Base-by-base conservation (phyloP, 1,140 invertebrate species). In the Pararge aegeria region DNA sequence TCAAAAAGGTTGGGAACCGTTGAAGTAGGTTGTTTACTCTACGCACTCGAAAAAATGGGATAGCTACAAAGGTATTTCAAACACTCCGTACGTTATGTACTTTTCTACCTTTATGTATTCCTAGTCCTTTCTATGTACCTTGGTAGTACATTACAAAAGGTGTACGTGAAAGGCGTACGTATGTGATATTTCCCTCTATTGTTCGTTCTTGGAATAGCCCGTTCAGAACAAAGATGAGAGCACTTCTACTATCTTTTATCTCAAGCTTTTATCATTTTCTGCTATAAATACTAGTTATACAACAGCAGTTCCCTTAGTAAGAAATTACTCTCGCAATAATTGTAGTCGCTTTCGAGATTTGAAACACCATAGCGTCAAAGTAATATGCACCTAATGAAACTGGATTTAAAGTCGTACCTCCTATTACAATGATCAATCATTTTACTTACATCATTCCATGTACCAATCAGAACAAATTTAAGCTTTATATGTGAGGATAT, bases 221-320 rank as follows among this genome's bases (percentile, higher is more conserved):
- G 29, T 30, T 21, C 20, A 40, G 46, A 52, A 59, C 56, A 59
- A 59, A 52, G 44, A 55, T 13, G 44, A 61, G 20, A 27, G 21
- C 30, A 54, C 20, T 30, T 49, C 20, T 34, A 10, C n/a, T 48
- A 49, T 49, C 58, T 55, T 19, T 48, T 61, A 49, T 48, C 58
- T 48, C 13, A 19, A 48, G 30, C n/a, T 34, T 27, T 34, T 49
- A 51, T 51, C 52, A 38, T 37, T 44, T 49, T 49, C 46, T 13
- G 46, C 24, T 49, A 27, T 27, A 49, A 2, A 3, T 6, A 27
- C 19, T 50, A 54, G 2, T 27, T 40, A 12, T 55, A 55, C 46
- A 49, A 34, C 7, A 21, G 13, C 13, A 34, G n/a, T n/a, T n/a
- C n/a, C n/a, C n/a, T n/a, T n/a, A n/a, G n/a, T n/a, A n/a, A n/a